Evolutionary conservation across 2,888 invertebrate genomes (phyloP).

Genomic region (Dryobota labecula): DNA sequence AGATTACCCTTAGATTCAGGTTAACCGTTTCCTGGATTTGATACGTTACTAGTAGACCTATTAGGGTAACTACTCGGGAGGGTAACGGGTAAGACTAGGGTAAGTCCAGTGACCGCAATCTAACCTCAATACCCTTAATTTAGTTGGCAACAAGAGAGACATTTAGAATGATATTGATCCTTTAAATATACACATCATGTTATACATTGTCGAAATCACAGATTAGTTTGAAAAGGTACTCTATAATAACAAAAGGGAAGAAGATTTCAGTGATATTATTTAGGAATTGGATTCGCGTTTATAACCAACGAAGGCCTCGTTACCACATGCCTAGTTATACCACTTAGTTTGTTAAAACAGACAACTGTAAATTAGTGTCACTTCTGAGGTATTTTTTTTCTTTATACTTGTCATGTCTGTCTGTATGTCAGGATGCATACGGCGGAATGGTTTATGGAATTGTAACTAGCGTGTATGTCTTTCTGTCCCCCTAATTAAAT

Average conservation of each 20-base stretch:
- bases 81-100: constrained; percentile 37
- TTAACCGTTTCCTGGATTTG: constrained; percentile 52
- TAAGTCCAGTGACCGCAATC: constrained; percentile 49
- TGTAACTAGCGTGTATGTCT: background rate
- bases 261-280: background rate
- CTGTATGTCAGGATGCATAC: background rate
- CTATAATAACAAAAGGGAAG: background rate
- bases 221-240: background rate
- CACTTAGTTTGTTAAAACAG: background rate
- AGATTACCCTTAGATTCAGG: constrained; percentile 52
- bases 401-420: background rate
- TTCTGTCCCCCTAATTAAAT: background rate
- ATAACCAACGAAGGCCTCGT: background rate
- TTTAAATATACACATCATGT: constrained; percentile 20
- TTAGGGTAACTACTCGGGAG: constrained; percentile 46
- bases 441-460: background rate
- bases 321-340: no score
- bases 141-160: constrained; percentile 37
- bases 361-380: background rate
- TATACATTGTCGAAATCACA: constrained; percentile 11
- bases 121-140: constrained; percentile 45
- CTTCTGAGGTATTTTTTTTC: no score
- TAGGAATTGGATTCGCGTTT: background rate
- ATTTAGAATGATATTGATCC: constrained; percentile 45
- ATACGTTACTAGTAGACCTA: constrained; percentile 36